phyloP scores from a whole-genome alignment of 2,888 invertebrate species.

The Caenorhabditis plicata region DNA sequence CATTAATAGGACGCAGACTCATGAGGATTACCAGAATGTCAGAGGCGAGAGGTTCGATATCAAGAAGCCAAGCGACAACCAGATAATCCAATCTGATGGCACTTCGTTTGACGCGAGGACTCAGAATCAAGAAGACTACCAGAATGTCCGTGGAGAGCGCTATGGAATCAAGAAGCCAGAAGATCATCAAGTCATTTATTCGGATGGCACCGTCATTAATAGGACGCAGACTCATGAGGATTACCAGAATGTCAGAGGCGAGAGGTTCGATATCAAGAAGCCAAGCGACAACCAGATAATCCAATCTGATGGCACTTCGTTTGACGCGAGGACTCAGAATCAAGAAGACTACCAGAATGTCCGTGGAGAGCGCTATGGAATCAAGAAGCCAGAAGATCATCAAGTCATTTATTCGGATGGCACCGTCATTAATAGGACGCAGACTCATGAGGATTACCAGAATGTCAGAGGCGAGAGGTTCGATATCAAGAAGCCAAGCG shows the following conservation, averaged over 20 bases:
- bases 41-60: not conserved
- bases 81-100: not conserved
- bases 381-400: not conserved
- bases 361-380: conserved; percentile 1
- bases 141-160: conserved; percentile 1
- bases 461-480: not conserved
- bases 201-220: not conserved
- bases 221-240: conserved; percentile 3
- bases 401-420: not conserved
- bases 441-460: not conserved
- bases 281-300: not conserved
- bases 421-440: not conserved
- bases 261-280: not conserved
- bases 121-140: conserved; percentile 5
- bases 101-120: not conserved
- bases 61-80: not conserved
- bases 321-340: not conserved
- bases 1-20: not conserved
- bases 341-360: conserved; percentile 3
- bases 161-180: not conserved
- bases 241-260: not conserved
- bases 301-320: not conserved
- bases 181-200: not conserved
- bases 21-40: not conserved
- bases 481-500: not conserved